Conservation (phyloP, 30 jellyfish, hydroid and myxozoan species). For the Haliclystus octoradiatus region DNA sequence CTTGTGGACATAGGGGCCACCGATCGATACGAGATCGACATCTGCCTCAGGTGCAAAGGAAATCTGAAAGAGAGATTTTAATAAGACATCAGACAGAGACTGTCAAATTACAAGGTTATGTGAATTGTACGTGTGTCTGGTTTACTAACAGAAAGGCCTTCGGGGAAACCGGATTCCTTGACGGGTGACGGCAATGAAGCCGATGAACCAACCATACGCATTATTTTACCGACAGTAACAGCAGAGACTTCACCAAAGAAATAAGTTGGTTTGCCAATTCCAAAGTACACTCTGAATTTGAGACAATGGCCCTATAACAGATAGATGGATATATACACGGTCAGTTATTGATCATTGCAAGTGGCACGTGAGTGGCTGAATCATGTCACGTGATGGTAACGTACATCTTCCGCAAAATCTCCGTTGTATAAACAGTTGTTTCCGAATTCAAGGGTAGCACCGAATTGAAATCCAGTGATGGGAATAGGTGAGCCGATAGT, state of each 20-base stretch:
- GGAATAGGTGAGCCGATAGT: constrained; percentile 48
- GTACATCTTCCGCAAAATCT: constrained; percentile 74
- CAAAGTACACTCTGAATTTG: constrained; percentile 68
- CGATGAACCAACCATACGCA: constrained; percentile 85
- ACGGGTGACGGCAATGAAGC: constrained; percentile 64
- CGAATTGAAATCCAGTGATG: constrained; percentile 69
- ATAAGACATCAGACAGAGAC: too few species aligned
- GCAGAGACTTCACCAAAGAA: constrained; percentile 83
- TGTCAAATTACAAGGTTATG: too few species aligned
- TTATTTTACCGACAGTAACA: constrained; percentile 78
- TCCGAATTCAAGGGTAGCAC: constrained; percentile 93
- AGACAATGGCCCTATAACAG: constrained; percentile 79
- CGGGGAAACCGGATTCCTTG: constrained; percentile 74
- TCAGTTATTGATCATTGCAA: too few species aligned
- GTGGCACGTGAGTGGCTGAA: too few species aligned
- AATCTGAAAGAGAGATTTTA: constrained; percentile 46
- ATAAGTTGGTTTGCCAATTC: constrained; percentile 59
- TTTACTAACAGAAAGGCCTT: constrained; percentile 71
- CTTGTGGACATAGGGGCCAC: constrained; percentile 76
- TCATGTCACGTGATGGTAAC: too few species aligned
- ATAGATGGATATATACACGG: background rate
- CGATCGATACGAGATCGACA: constrained; percentile 64
- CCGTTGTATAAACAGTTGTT: constrained; percentile 79
- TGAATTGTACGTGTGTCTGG: too few species aligned
- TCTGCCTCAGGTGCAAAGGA: constrained; percentile 40